Evolutionary conservation across 1,140 invertebrate genomes (phyloP), one percentile per base, ranked within the genome.

Genomic region (Antheraea mylitta): DNA sequence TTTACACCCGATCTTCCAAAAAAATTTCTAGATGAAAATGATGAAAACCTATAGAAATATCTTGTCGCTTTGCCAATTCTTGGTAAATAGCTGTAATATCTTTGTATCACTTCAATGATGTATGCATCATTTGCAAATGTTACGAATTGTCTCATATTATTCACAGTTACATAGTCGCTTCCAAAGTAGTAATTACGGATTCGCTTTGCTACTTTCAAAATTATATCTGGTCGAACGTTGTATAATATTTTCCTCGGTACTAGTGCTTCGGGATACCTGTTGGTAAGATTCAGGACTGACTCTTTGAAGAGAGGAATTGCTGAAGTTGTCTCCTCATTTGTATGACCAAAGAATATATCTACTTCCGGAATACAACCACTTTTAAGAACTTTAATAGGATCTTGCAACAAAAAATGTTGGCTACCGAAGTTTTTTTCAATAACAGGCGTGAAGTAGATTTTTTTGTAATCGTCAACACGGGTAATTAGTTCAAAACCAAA

Each of bases 271-370:
- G 10, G 58, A 76, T 75, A 90, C 68, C 71, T 78, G 66, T 71
- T 66, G 64, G 84, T 84, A 22, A 77, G 48, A 16, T 76, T 66
- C n/a, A 86, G 68, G 7, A 84, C 67, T 30, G 18, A 18, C 0
- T 62, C 64, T 53, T 78, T 78, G 48, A 73, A 75, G 58, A 63
- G n/a, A 8, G 62, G 67, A 58, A 83, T 70, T 9, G 86, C 66
- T 18, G 81, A 58, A 4, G 83, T 36, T 13, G 93, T 91, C 87
- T 96, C 95, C n/a, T 89, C 72, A 58, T 70, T 83, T 64, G 89
- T 94, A 53, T 93, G 92, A 2, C 95, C 95, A 36, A 94, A 78
- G 3, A 96, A 91, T 9, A 93, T 83, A 3, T 95, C 95, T 19
- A 95, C 88, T 61, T 94, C 87, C 48, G 93, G 81, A 53, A 93